phyloP scores from a whole-genome alignment of 2,888 invertebrate species.

The Pardosa pseudoannulata region DNA sequence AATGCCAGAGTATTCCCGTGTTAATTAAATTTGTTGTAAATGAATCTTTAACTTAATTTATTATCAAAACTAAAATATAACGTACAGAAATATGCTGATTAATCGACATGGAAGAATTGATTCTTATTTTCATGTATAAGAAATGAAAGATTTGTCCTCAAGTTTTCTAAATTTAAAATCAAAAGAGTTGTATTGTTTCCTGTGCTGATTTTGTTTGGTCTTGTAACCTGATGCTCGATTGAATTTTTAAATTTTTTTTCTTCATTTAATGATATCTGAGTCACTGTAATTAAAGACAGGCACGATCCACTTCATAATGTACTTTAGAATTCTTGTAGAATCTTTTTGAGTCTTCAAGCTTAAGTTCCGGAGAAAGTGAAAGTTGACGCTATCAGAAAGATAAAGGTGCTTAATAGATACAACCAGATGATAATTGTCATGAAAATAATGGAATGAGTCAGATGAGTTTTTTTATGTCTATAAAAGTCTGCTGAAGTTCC shows the following conservation, averaged over 20 bases:
- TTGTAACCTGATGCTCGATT: neutral
- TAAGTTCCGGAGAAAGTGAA: neutral
- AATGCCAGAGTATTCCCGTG: no score
- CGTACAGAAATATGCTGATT: no score
- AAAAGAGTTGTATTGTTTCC: neutral
- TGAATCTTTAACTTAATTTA: no score
- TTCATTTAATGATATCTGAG: neutral
- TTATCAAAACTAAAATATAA: no score
- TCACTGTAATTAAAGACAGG: neutral
- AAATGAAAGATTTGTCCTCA: no score
- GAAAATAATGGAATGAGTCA: constrained; percentile 34
- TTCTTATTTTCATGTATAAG: no score
- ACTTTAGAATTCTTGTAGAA: neutral
- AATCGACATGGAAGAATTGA: no score
- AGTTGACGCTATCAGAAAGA: neutral
- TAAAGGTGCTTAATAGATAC: neutral
- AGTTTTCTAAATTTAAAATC: no score
- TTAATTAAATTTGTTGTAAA: no score
- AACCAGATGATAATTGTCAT: constrained; percentile 30
- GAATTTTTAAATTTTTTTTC: neutral
- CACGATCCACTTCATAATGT: neutral
- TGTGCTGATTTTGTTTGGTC: constrained; percentile 2
- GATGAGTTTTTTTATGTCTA: constrained; percentile 14
- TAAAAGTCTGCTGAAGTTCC: neutral
- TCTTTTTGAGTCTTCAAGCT: neutral